Evolutionary conservation across 2,888 invertebrate species (phyloP).

Genomic region (Meganola albula): DNA sequence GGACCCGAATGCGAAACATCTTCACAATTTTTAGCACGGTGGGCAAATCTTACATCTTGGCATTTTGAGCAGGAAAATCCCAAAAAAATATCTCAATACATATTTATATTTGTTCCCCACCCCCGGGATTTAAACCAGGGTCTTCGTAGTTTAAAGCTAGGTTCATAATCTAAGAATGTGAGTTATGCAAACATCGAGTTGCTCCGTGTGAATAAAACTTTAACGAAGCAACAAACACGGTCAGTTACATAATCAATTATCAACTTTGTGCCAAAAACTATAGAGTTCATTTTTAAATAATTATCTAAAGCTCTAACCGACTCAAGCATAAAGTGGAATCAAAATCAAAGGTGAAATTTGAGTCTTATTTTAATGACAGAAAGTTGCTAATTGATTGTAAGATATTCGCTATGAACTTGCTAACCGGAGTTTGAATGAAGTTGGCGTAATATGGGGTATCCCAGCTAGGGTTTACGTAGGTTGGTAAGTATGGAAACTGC

Average conservation of each 20-base stretch:
- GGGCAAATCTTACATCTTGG: too few species aligned
- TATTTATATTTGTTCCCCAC: too few species aligned
- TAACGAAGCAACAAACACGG: slow-evolving; percentile 22
- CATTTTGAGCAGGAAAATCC: too few species aligned
- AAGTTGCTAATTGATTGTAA: slow-evolving; percentile 28
- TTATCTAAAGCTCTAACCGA: slow-evolving; percentile 16
- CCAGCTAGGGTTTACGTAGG: slow-evolving; percentile 46
- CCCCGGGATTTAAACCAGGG: too few species aligned
- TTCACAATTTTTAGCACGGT: too few species aligned
- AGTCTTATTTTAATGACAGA: slow-evolving; percentile 4
- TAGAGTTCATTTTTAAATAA: slow-evolving; percentile 24
- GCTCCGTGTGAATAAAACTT: slow-evolving; percentile 13
- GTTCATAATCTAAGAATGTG: too few species aligned
- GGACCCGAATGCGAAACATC: too few species aligned
- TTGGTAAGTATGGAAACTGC: slow-evolving; percentile 37
- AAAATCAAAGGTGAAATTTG: slow-evolving; percentile 20
- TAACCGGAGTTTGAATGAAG: slow-evolving; percentile 55
- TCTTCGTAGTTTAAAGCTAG: too few species aligned
- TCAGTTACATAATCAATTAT: slow-evolving; percentile 13
- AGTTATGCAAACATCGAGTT: slow-evolving; percentile 9
- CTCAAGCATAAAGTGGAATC: slow-evolving; percentile 18
- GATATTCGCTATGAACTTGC: slow-evolving; percentile 17
- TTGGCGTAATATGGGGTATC: slow-evolving; percentile 70
- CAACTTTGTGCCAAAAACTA: slow-evolving; percentile 8
- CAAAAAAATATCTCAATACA: too few species aligned